phyloP scores from a whole-genome alignment of 1,140 invertebrate genomes.

The Ladona fulva region DNA sequence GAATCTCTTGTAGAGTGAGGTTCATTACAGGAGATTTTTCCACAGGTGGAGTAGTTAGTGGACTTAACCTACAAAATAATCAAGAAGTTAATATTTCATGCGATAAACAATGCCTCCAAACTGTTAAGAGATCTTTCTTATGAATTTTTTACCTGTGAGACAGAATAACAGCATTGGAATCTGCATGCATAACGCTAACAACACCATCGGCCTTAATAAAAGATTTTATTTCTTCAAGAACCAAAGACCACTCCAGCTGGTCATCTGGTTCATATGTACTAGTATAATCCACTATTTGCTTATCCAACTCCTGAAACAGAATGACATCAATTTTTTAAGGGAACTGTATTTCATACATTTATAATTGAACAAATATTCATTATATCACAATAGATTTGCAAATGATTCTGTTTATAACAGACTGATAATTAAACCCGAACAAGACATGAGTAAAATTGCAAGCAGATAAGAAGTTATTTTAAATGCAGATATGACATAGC shows the following conservation, averaged over 20 bases:
- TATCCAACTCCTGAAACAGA: conserved; percentile 68
- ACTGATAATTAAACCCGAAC: too few species aligned
- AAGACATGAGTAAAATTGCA: too few species aligned
- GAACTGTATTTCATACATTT: too few species aligned
- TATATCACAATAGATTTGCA: too few species aligned
- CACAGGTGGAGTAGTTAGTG: conserved; percentile 74
- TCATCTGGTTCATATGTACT: conserved; percentile 93
- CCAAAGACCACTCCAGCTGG: conserved; percentile 90
- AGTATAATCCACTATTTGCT: conserved; percentile 88
- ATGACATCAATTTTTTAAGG: too few species aligned
- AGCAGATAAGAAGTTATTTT: too few species aligned
- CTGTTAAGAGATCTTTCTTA: too few species aligned
- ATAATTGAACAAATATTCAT: too few species aligned
- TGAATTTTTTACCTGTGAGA: conserved; percentile 61
- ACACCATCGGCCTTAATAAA: conserved; percentile 90
- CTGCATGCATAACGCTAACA: conserved; percentile 76
- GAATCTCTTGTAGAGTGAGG: conserved; percentile 83
- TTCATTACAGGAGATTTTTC: conserved; percentile 79
- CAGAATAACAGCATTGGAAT: conserved; percentile 69
- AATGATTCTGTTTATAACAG: too few species aligned
- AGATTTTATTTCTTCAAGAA: conserved; percentile 88
- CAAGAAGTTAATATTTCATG: conserved; percentile 19
- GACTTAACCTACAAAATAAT: conserved; percentile 61
- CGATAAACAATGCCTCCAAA: background rate
- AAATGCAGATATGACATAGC: too few species aligned